phyloP scores from a whole-genome alignment of 2,888 invertebrate species.

The Drosophila lutescens region DNA sequence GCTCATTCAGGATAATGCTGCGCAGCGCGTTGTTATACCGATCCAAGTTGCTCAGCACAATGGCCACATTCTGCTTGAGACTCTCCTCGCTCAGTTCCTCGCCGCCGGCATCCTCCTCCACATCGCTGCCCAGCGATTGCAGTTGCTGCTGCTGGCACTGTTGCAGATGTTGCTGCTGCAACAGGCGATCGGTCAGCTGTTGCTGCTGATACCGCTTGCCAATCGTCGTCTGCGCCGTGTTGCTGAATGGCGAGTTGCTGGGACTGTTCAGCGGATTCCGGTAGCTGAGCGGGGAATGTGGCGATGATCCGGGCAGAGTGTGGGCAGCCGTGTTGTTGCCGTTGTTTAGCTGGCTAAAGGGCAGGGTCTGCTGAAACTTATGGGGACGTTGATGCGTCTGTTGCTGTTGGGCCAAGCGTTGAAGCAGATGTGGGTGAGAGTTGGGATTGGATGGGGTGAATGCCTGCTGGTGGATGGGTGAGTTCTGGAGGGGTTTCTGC shows the following conservation, averaged over 20 bases:
- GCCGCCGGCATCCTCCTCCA: conserved; percentile 43
- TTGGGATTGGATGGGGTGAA: conserved; percentile 50
- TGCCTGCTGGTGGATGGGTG: conserved; percentile 70
- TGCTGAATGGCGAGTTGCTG: conserved; percentile 77
- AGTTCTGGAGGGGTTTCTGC: conserved; percentile 80
- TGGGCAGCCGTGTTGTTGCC: conserved; percentile 73
- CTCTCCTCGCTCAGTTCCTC: conserved; percentile 84
- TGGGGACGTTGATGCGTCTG: conserved; percentile 32
- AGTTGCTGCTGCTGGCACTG: conserved; percentile 77
- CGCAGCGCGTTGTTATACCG: conserved; percentile 84
- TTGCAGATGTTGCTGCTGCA: conserved; percentile 82
- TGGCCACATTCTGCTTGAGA: conserved; percentile 84
- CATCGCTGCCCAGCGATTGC: conserved; percentile 60
- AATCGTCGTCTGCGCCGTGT: conserved; percentile 44
- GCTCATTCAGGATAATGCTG: conserved; percentile 84
- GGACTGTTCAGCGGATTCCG: conserved; percentile 83
- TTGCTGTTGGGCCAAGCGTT: conserved; percentile 59
- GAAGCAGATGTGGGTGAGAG: conserved; percentile 66
- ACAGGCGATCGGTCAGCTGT: conserved; percentile 79
- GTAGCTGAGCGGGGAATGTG: conserved; percentile 80
- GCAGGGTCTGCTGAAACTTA: conserved; percentile 51
- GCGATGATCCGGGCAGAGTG: conserved; percentile 65
- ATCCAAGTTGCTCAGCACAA: conserved; percentile 84
- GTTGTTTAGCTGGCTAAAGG: conserved; percentile 55
- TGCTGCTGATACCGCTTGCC: conserved; percentile 78